Base-by-base conservation (phyloP, 2,797 vertebrate species). In the Pempheris klunzingeri region DNA sequence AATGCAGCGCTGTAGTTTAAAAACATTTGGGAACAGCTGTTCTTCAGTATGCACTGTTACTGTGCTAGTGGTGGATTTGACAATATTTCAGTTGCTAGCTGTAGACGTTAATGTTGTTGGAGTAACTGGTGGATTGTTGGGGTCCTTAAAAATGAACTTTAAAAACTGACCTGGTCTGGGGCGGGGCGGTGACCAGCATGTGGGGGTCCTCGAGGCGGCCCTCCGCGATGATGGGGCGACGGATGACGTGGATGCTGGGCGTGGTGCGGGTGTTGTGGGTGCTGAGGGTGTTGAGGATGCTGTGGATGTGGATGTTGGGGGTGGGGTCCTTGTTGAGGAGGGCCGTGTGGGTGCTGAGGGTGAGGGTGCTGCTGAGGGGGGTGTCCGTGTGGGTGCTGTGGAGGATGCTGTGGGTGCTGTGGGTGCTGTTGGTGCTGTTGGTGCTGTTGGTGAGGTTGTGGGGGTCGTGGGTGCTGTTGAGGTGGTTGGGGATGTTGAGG, bases 151-250 rank as follows among this genome's bases (percentile, higher is more conserved):
- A n/a, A n/a, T n/a, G n/a, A n/a, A n/a, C n/a, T n/a, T n/a, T n/a
- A n/a, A 32, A 32, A 62, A 62, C 95, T 94, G 53, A 98, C 98
- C 97, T 98, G 98, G 90, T 99, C 98, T 41, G 95, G 97, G 91
- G 97, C 93, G 57, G 97, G 97, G 84, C 97, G 96, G 92, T 99
- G 98, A 89, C 97, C 97, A 43, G 92, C 83, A 44, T 94, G 94
- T 8, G 92, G 93, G 12, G 94, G 93, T 83, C 94, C 97, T 71
- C 94, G 85, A 53, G 86, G 81, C 1, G 93, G 92, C n/a, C 92
- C 94, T 57, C 93, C 94, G 14, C 94, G 93, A 79, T 95, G 95
- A 80, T 94, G 94, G 24, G 94, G 94, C 0, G 91, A 91, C 1
- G 93, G 92, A 79, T 95, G 95, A 20, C 93, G 92, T 64, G 92